Base-by-base conservation (phyloP, 2,888 invertebrate genomes). In the Entomobrya proxima region DNA sequence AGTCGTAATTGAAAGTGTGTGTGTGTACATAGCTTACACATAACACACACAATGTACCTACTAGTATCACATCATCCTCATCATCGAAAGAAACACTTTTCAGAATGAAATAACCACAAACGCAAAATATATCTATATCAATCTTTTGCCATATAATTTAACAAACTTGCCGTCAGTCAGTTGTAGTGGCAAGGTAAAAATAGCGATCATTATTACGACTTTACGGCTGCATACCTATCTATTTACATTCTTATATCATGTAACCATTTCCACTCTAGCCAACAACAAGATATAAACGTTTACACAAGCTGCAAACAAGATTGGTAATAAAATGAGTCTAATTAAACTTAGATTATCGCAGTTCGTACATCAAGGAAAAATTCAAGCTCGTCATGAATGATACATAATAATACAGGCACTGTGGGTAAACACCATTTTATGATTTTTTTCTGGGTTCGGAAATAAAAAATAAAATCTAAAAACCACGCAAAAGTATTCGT, bases 301-400 rank as follows among this genome's bases (percentile, higher is more conserved):
- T 84, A 55, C 83, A 84, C 82, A 82, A 82, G 64, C 77, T 84
- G 83, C 83, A 84, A 84, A 84, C 83, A 84, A 84, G 83, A 84
- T 84, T 84, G 83, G 83, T 21, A 67, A 77, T 84, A 84, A 84
- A 84, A 44, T 40, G 69, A 67, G 83, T 67, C 83, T 84, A 84
- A 84, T 84, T 84, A 84, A 84, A 67, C 69, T 52, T 32, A 69
- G 76, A 84, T 77, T 82, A 82, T 82, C 74, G 40, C 44, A 24
- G 24, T 67, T 67, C 44, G 44, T 18, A 50, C 55, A 80, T 80
- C 80, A 52, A 35, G 4, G 52, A 30, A 78, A 58, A 40, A 40
- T 77, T 44, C 61, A 37, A 37, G n/a, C n/a, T 77, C 58, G 58
- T 37, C 40, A 55, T 37, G 24, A 21, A 15, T 21, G 11, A 32